Conservation (phyloP, 1,140 invertebrate species). For the Frieseomelitta varia region DNA sequence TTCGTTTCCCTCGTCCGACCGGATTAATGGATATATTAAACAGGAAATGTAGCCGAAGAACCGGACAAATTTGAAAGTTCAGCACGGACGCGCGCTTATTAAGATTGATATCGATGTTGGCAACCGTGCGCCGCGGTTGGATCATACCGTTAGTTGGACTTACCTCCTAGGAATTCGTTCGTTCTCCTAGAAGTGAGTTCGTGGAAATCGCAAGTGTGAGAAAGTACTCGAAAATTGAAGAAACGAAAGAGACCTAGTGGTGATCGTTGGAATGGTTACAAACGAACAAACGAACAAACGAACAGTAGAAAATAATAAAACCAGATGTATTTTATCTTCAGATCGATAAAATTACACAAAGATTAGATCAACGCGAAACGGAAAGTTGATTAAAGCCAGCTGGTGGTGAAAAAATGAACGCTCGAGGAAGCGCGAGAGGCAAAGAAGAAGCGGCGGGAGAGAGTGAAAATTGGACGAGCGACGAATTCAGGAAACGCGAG, state of each 20-base stretch:
- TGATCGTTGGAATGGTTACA: too few relatives aligned
- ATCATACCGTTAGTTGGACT: background rate
- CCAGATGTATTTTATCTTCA: too few relatives aligned
- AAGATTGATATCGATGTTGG: constrained; percentile 16
- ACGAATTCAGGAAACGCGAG: background rate
- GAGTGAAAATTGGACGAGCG: background rate
- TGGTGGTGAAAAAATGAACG: background rate
- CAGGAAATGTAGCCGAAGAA: background rate
- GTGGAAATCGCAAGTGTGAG: background rate
- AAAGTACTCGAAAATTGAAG: too few relatives aligned
- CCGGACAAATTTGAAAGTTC: constrained; percentile 1
- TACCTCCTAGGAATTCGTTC: background rate
- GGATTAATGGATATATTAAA: background rate
- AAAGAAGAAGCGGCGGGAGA: background rate
- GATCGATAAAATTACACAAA: background rate
- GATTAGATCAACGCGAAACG: background rate
- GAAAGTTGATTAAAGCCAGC: background rate
- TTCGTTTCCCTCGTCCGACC: background rate
- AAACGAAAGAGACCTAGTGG: too few relatives aligned
- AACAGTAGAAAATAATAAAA: too few relatives aligned
- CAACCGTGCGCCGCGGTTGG: background rate
- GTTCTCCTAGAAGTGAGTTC: background rate
- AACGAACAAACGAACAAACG: too few relatives aligned
- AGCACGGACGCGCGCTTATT: background rate
- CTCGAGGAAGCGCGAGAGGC: background rate